phyloP scores from a whole-genome alignment of 2,113 vertebrate genomes.

The Oxyura jamaicensis region DNA sequence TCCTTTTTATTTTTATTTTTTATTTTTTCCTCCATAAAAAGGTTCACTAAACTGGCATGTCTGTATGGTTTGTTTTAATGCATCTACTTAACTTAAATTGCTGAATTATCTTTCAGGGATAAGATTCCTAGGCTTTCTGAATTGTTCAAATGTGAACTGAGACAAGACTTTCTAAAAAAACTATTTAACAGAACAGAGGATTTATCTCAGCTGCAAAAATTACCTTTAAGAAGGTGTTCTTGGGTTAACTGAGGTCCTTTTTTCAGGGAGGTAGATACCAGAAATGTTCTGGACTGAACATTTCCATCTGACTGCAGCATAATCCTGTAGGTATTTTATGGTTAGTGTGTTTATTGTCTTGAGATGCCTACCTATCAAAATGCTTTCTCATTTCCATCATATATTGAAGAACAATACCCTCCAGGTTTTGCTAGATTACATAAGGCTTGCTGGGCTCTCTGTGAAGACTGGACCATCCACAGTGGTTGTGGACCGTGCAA shows the following conservation, averaged over 20 bases:
- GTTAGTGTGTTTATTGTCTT: neutral
- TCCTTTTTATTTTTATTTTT: neutral
- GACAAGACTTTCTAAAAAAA: neutral
- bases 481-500: neutral
- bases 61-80: slow-evolving; percentile 11
- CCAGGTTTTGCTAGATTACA: neutral
- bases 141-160: neutral
- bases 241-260: neutral
- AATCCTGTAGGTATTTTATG: neutral
- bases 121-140: neutral
- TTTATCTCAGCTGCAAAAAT: neutral
- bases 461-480: neutral
- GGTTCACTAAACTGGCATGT: neutral
- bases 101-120: slow-evolving; percentile 25
- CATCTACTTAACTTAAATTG: slow-evolving; percentile 20
- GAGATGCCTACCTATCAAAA: neutral
- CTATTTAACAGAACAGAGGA: neutral
- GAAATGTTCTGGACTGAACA: neutral
- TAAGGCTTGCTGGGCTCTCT: neutral
- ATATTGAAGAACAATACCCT: neutral
- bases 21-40: neutral
- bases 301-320: neutral
- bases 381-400: neutral
- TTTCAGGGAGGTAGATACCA: neutral
- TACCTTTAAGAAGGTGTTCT: neutral